Evolutionary conservation across 2,888 invertebrate genomes (phyloP), one percentile per base, ranked within the genome.

Genomic region (Watsonalla binaria): DNA sequence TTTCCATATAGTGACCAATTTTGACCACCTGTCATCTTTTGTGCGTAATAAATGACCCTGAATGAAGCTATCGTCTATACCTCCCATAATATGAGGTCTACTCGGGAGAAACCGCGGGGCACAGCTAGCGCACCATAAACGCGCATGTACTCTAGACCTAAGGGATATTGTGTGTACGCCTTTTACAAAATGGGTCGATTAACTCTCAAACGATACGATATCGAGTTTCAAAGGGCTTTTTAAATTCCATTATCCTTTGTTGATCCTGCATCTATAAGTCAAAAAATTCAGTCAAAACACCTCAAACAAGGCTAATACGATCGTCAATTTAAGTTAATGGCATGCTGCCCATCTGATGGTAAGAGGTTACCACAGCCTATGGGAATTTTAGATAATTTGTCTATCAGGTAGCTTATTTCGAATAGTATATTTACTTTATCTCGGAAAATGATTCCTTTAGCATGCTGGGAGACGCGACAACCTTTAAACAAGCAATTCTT

Each of bases 171-270:
- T 49, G 48, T 48, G 39, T 7, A 49, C 15, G 49, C 49, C 37
- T 49, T 42, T 49, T 49, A 49, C 15, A 49, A 49, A 49, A 37
- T 49, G 49, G 49, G 9, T 9, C 37, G 49, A 49, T 49, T 49
- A 49, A 49, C 49, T 49, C 39, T 39, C 39, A 37, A 49, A 49
- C 49, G 49, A 49, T 49, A 39, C 49, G 11, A 15, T 49, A 49
- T 49, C 37, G 37, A 39, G 49, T 39, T 15, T 49, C 49, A 49
- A 49, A 49, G 49, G 49, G 39, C 49, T 39, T 49, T 49, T 49
- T 49, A 49, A 39, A 49, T 49, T 49, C 39, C 14, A 49, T 48
- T 48, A 48, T 49, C 49, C 49, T 49, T 49, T 49, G 39, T 49
- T 39, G 49, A 42, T 42, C 42, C 42, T 42, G 6, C 6, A 42